Percentiles rank a stretch among this genome's conserved stretches.
Evolutionary conservation across 2,888 invertebrate genomes (phyloP).

Genomic region (Gerosis bhagava): DNA sequence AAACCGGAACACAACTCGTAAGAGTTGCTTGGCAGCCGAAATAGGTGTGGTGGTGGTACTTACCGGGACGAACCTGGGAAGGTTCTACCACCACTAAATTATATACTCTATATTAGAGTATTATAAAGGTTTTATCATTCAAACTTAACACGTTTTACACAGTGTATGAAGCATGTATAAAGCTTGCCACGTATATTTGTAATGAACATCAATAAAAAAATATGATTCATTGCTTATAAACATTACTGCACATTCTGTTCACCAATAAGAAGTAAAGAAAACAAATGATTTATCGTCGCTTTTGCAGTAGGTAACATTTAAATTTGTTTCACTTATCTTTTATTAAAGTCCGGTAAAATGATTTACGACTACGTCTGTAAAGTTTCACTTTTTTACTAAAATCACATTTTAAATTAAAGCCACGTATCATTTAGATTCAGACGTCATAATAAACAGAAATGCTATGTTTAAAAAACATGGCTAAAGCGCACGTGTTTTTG

Average conservation of each 20-base stretch:
- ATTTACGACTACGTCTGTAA: conserved; percentile 7
- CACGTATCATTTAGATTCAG: neutral
- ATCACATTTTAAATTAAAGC: neutral
- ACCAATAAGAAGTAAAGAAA: neutral
- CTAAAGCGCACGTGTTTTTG: conserved; percentile 1
- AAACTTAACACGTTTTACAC: neutral
- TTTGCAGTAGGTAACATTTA: no score
- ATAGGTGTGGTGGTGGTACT: no score
- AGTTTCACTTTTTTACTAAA: no score
- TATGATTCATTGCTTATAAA: conserved; percentile 4
- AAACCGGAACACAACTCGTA: no score
- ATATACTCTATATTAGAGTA: no score
- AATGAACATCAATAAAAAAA: conserved; percentile 3
- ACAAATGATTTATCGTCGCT: conserved; percentile 11
- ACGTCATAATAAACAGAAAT: neutral
- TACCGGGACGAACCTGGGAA: no score
- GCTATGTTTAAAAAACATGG: conserved; percentile 1
- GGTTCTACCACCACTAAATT: no score
- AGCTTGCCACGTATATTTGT: neutral
- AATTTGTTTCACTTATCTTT: conserved; percentile 6
- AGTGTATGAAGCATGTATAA: neutral
- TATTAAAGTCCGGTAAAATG: conserved; percentile 4
- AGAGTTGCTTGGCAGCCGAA: no score
- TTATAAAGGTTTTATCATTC: no score
- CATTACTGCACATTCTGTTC: neutral